These are phyloP conservation scores for Phylloscopus trochilus DNA, from an alignment of 2,113 vertebrate species.

Conservation along the genomic window DNA sequence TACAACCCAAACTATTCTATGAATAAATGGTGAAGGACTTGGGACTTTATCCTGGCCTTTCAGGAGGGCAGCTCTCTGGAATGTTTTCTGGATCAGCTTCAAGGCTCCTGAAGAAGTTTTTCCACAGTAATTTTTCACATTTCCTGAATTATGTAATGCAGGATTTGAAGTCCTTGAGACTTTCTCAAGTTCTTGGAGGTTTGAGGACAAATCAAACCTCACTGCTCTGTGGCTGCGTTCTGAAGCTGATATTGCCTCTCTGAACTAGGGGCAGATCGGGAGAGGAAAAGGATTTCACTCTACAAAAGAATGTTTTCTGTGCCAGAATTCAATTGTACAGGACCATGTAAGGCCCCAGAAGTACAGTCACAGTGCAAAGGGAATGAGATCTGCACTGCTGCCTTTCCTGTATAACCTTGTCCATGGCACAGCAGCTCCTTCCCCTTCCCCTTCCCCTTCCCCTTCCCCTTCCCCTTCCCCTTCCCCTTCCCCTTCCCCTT, in stretches of 20 bases:
- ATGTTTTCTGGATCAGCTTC: background rate
- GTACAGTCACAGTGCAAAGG: background rate
- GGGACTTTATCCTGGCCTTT: background rate
- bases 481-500: too few relatives aligned
- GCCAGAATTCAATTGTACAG: background rate
- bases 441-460: too few relatives aligned
- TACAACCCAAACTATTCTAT: background rate
- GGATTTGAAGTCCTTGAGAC: background rate
- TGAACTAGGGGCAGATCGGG: background rate
- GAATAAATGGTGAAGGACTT: background rate
- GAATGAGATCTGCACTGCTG: background rate
- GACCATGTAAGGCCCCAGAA: background rate
- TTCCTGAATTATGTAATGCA: background rate
- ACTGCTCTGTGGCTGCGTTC: background rate
- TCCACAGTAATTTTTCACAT: background rate
- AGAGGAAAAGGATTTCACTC: background rate
- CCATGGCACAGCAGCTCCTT: background rate
- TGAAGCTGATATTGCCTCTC: background rate
- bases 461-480: too few relatives aligned
- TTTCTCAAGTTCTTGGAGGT: background rate
- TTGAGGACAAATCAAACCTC: background rate
- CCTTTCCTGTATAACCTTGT: background rate
- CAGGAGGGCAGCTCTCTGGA: background rate
- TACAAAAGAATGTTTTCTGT: background rate
- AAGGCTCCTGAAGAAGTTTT: background rate